Evolutionary conservation across 2,888 invertebrate species (phyloP), one percentile per base, ranked within the genome.

Genomic region (Furcula furcula): DNA sequence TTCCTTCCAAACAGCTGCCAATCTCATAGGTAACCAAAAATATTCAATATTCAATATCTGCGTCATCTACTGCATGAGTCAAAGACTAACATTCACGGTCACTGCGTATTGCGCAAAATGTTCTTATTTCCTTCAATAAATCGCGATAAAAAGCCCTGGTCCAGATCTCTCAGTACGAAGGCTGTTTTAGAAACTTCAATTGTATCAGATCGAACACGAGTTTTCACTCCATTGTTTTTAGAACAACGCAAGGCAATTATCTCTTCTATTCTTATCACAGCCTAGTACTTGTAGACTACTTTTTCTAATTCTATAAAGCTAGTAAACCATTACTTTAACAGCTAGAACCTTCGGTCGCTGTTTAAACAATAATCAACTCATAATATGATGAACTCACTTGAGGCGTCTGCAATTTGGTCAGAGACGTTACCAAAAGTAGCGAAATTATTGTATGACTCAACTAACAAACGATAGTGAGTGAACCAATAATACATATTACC

Each of bases 41-140:
- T 34, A 19, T 10, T 21, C 16, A 28, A 16, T 16, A 29, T 20
- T 32, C 36, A 25, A 27, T 27, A 11, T 33, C 21, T 28, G 31
- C 34, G 25, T 25, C 29, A 26, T 16, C 19, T 38, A 45, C 46
- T 26, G 42, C 34, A 48, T 62, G 57, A 67, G 47, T 69, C 55
- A 64, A 55, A 55, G 46, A 43, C 40, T 44, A 27, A 36, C 41
- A 53, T 67, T 75, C 75, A 76, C 70, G 77, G 76, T 66, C 76
- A 65, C 21, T 59, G 70, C 60, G 40, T 40, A 45, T 69, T 70
- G 57, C 65, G 62, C 56, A 66, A 69, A 54, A 46, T 46, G 31
- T 39, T 55, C 41, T 60, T 46, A 51, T 60, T 65, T 64, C 55
- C 55, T 54, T 54, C 34, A 21, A 28, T 27, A 43, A 48, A 41